A percentile compares a stretch with the other conserved stretches of the same genome.
Conservation (phyloP, 1,140 invertebrate species). For the Ptiloglossa arizonensis region DNA sequence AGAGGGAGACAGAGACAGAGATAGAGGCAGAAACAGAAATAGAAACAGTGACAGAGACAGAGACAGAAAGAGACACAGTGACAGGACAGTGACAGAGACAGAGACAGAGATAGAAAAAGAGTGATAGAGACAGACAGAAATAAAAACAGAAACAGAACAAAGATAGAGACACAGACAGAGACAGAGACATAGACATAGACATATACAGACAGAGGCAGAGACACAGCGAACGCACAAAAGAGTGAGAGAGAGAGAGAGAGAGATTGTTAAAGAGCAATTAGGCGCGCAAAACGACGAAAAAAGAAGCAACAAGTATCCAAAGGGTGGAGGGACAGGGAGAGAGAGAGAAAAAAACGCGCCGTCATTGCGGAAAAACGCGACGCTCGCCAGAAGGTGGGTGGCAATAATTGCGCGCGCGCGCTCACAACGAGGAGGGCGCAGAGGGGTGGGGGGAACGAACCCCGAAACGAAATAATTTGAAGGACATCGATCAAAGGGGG, state of each 20-base stretch:
- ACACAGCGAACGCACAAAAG: too few species aligned
- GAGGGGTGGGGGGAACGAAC: not conserved
- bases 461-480: slow-evolving; percentile 60
- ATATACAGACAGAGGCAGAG: too few species aligned
- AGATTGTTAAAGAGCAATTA: slow-evolving; percentile 48
- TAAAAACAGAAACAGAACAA: too few species aligned
- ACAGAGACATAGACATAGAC: too few species aligned
- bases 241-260: not conserved
- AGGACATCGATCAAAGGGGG: slow-evolving; percentile 30
- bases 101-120: too few species aligned
- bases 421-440: not conserved
- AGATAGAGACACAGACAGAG: too few species aligned
- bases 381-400: not conserved
- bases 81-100: too few species aligned
- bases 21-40: too few species aligned
- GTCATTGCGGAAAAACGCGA: slow-evolving; percentile 37
- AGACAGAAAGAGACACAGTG: too few species aligned
- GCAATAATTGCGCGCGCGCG: slow-evolving; percentile 38
- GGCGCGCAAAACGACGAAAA: slow-evolving; percentile 36
- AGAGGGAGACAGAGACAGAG: too few species aligned
- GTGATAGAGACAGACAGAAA: too few species aligned
- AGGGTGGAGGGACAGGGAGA: not conserved
- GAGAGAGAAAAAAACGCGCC: slow-evolving; percentile 9
- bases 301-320: slow-evolving; percentile 45
- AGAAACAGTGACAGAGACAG: too few species aligned